These are phyloP conservation scores for Polypedilum vanderplanki DNA, from an alignment of 1,140 invertebrate species.

Conservation along the genomic window DNA sequence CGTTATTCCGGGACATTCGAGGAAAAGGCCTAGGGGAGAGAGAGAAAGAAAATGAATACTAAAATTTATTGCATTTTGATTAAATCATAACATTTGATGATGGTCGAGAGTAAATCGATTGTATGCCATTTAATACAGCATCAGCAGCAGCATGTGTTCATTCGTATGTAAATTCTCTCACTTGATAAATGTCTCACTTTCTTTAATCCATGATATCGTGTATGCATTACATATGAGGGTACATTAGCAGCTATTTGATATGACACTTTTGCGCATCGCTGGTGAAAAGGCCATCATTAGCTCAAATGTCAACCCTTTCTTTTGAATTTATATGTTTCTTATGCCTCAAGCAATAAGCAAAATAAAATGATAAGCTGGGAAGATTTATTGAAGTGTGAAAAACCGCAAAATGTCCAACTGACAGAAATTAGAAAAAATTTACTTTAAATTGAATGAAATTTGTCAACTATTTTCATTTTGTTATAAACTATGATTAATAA, in stretches of 20 bases:
- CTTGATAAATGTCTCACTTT: background rate
- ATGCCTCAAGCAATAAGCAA: too few species aligned
- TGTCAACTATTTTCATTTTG: too few species aligned
- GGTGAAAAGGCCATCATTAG: background rate
- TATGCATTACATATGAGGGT: background rate
- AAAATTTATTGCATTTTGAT: background rate
- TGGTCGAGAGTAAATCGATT: background rate
- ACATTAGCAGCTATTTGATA: background rate
- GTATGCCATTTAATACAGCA: background rate
- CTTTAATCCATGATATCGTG: background rate
- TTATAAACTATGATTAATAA: too few species aligned
- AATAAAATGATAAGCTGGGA: too few species aligned
- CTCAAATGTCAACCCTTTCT: background rate
- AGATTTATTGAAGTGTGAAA: constrained; percentile 13
- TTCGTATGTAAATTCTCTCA: background rate
- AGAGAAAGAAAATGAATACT: constrained; percentile 29
- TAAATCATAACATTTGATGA: background rate
- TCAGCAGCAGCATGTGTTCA: too few species aligned
- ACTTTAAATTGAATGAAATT: too few species aligned
- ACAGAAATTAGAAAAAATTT: too few species aligned
- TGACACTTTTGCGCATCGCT: constrained; percentile 3
- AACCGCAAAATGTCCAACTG: background rate
- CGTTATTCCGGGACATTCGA: constrained; percentile 70
- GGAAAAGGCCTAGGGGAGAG: constrained; percentile 58
- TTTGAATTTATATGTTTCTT: too few species aligned